Evolutionary conservation across 2,888 invertebrate genomes (phyloP).

Genomic region (Caenorhabditis sp.): DNA sequence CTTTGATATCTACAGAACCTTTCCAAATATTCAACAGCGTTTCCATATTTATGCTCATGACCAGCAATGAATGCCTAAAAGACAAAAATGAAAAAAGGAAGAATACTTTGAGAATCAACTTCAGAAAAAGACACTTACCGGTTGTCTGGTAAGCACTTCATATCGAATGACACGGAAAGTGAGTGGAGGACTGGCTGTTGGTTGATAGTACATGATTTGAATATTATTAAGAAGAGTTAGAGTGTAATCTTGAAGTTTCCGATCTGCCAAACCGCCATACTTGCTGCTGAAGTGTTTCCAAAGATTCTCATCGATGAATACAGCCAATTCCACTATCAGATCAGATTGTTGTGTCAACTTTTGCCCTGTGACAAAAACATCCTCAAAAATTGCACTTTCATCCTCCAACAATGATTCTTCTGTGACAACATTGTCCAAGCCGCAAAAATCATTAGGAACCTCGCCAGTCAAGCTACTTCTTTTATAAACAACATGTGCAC

Average conservation of each 20-base stretch:
- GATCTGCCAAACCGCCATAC: slow-evolving; percentile 63
- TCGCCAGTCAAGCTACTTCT: slow-evolving; percentile 45
- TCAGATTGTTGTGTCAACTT: slow-evolving; percentile 61
- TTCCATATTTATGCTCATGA: slow-evolving; percentile 67
- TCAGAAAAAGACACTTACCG: slow-evolving; percentile 61
- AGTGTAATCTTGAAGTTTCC: slow-evolving; percentile 66
- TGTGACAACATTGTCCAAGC: slow-evolving; percentile 66
- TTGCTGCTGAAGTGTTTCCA: slow-evolving; percentile 69
- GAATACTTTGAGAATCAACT: background rate
- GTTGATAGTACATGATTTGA: slow-evolving; percentile 71
- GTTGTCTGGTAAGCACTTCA: slow-evolving; percentile 68
- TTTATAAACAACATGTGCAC: slow-evolving; percentile 68
- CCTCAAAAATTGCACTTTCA: slow-evolving; percentile 68
- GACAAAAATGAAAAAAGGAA: slow-evolving; percentile 7
- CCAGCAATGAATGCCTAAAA: slow-evolving; percentile 64
- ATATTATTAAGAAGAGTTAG: slow-evolving; percentile 71
- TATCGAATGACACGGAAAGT: slow-evolving; percentile 69
- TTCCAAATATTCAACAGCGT: slow-evolving; percentile 70
- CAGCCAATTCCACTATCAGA: slow-evolving; percentile 66
- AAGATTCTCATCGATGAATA: slow-evolving; percentile 68
- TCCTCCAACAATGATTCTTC: slow-evolving; percentile 67
- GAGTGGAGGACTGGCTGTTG: slow-evolving; percentile 66
- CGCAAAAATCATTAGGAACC: slow-evolving; percentile 64
- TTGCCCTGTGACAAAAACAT: slow-evolving; percentile 68
- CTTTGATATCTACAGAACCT: slow-evolving; percentile 69